These are phyloP conservation scores for Zaprionus lachaisei DNA, from an alignment of 1,140 invertebrate genomes.

Conservation along the genomic window DNA sequence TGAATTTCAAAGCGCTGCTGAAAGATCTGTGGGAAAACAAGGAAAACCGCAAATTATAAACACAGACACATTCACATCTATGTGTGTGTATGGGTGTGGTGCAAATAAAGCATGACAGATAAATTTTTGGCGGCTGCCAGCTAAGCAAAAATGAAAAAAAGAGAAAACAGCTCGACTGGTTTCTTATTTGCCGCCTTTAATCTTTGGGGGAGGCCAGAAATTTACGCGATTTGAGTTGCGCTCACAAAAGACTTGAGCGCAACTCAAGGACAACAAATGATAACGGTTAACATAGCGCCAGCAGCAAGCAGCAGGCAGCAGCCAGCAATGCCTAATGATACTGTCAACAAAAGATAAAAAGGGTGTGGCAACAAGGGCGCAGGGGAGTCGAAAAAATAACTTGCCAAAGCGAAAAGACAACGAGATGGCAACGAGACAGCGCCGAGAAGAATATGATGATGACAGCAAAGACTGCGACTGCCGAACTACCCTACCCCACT, in stretches of 20 bases:
- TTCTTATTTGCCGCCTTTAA: constrained; percentile 55
- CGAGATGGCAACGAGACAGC: constrained; percentile 25
- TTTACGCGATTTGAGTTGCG: constrained; percentile 65
- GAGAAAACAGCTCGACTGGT: constrained; percentile 10
- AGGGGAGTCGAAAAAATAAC: constrained; percentile 15
- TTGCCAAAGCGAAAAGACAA: constrained; percentile 31
- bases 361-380: constrained; percentile 3
- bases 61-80: constrained; percentile 23
- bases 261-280: constrained; percentile 81
- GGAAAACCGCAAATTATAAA: constrained; percentile 64
- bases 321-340: constrained; percentile 72
- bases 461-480: constrained; percentile 65
- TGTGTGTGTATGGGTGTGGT: constrained; percentile 5
- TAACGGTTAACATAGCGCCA: constrained; percentile 71
- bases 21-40: constrained; percentile 17
- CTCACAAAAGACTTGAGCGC: constrained; percentile 52
- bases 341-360: constrained; percentile 64
- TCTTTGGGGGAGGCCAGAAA: constrained; percentile 55
- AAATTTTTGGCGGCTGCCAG: constrained; percentile 65
- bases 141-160: constrained; percentile 55
- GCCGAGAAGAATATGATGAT: constrained; percentile 68
- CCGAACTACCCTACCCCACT: constrained; percentile 5
- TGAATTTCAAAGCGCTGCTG: constrained; percentile 61
- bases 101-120: constrained; percentile 42
- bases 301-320: constrained; percentile 32